A percentile compares a stretch with the other conserved stretches of the same genome.
Evolutionary conservation across 1,140 invertebrate genomes (phyloP).

Genomic region (Dendroctonus ponderosae): DNA sequence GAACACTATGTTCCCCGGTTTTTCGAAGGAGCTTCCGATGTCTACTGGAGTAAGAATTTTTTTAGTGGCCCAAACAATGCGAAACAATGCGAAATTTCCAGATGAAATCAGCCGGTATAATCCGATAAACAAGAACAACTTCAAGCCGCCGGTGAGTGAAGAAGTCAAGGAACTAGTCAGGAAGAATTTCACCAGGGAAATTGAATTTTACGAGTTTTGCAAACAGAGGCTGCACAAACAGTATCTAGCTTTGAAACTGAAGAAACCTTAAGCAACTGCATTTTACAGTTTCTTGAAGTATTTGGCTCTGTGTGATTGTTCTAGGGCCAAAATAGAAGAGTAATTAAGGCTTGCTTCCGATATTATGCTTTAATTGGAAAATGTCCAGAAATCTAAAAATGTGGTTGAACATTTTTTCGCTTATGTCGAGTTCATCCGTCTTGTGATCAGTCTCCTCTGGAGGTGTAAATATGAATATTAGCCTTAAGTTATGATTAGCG

Average conservation of each 20-base stretch:
- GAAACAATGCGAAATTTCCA: conserved; percentile 50
- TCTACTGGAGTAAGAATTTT: conserved; percentile 75
- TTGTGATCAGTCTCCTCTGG: too few species aligned
- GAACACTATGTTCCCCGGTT: conserved; percentile 83
- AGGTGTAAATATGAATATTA: too few species aligned
- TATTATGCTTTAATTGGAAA: too few species aligned
- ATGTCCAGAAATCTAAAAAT: too few species aligned
- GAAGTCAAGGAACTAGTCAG: conserved; percentile 83
- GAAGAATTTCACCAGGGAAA: conserved; percentile 83
- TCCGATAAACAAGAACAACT: conserved; percentile 80
- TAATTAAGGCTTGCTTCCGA: too few species aligned
- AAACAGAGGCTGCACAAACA: conserved; percentile 80
- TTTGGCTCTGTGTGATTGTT: too few species aligned
- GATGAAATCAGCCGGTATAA: conserved; percentile 72
- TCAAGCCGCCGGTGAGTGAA: conserved; percentile 83
- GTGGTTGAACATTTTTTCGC: too few species aligned
- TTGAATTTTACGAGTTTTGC: conserved; percentile 90
- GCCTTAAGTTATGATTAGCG: too few species aligned
- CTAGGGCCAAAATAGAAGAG: too few species aligned
- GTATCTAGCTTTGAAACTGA: conserved; percentile 64
- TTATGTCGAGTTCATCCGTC: too few species aligned
- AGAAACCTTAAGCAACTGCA: conserved; percentile 21
- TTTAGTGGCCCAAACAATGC: not conserved
- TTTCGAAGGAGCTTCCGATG: conserved; percentile 72
- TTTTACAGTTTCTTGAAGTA: too few species aligned